phyloP scores from a whole-genome alignment of 2,888 invertebrate genomes.

The Spodoptera picta region DNA sequence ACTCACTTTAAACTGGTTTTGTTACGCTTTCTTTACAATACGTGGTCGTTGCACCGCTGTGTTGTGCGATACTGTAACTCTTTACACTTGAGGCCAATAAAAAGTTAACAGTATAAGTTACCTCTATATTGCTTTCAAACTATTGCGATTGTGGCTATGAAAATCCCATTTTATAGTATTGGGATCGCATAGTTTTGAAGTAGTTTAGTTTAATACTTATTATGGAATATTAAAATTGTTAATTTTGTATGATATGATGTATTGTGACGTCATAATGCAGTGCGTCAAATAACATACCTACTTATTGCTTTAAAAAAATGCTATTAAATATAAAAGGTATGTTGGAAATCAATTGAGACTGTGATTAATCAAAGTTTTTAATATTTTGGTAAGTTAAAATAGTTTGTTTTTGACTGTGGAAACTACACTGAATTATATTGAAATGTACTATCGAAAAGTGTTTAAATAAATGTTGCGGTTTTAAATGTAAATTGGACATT shows the following conservation, averaged over 20 bases:
- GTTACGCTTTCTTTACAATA: conserved; percentile 74
- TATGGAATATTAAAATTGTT: no score
- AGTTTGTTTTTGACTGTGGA: no score
- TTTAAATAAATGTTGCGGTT: conserved; percentile 31
- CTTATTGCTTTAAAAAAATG: no score
- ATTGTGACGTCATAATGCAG: no score
- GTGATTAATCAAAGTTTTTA: no score
- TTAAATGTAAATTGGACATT: conserved; percentile 22
- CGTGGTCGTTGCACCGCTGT: conserved; percentile 52
- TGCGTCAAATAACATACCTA: no score
- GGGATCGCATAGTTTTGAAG: not conserved
- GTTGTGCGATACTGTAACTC: conserved; percentile 36
- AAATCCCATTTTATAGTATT: conserved; percentile 58
- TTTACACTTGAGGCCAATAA: conserved; percentile 66
- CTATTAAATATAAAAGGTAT: no score
- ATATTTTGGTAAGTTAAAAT: no score
- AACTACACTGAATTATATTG: conserved; percentile 35
- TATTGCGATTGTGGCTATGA: conserved; percentile 58
- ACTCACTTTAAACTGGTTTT: conserved; percentile 65
- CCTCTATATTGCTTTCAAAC: conserved; percentile 65
- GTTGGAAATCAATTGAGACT: no score
- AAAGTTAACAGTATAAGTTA: conserved; percentile 66
- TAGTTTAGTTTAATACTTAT: no score
- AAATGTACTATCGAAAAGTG: conserved; percentile 36
- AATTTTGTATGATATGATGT: no score